A percentile compares a stretch with the other conserved stretches of the same genome.
Evolutionary conservation across 2,888 invertebrate genomes (phyloP).

Genomic region (Acheta domesticus): DNA sequence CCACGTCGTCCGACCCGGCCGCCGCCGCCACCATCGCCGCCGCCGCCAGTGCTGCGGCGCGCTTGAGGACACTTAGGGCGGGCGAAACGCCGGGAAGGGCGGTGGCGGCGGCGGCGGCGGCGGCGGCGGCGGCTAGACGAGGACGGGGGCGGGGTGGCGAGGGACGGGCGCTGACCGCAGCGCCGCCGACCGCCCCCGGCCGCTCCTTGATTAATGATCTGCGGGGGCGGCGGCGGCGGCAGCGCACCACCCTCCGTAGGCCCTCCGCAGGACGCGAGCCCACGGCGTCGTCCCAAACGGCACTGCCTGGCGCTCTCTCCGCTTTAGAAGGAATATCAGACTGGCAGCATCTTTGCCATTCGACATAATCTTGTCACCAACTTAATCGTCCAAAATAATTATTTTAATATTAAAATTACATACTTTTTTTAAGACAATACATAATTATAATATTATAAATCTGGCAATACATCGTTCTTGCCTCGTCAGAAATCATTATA

Average conservation of each 20-base stretch:
- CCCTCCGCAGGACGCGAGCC: not conserved
- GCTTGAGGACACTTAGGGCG: not conserved
- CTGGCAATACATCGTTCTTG: too few relatives aligned
- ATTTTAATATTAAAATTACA: too few relatives aligned
- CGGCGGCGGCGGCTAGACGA: not conserved
- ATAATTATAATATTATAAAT: too few relatives aligned
- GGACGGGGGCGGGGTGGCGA: not conserved
- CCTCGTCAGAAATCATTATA: too few relatives aligned
- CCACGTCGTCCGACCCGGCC: too few relatives aligned
- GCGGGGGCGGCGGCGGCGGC: not conserved
- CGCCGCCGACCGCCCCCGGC: constrained; percentile 4
- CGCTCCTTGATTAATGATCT: constrained; percentile 3
- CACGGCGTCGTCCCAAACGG: not conserved
- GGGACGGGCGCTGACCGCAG: constrained; percentile 3
- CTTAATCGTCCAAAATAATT: too few relatives aligned
- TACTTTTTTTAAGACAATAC: too few relatives aligned
- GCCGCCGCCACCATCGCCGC: not conserved
- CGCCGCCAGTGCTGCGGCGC: not conserved
- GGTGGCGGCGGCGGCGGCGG: not conserved
- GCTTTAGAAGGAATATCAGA: too few relatives aligned
- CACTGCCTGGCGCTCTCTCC: not conserved
- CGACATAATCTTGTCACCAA: too few relatives aligned
- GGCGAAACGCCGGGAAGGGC: not conserved
- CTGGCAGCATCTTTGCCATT: too few relatives aligned
- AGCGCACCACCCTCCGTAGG: not conserved